Evolutionary conservation across 2,888 invertebrate genomes (phyloP).

Genomic region (Macaria liturata): DNA sequence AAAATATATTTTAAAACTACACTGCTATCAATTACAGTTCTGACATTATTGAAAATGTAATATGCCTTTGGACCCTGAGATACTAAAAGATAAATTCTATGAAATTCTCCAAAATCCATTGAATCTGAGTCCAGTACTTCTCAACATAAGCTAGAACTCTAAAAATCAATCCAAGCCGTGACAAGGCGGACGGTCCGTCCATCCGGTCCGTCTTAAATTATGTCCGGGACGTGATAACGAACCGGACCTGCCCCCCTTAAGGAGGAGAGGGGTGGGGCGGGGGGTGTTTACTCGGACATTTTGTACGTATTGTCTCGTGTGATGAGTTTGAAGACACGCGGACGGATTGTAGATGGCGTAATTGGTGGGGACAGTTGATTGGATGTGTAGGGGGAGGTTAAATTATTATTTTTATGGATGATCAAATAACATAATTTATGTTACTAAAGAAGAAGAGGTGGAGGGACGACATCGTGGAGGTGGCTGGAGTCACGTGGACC

Average conservation of each 20-base stretch:
- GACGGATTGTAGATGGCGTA: background rate
- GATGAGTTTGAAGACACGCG: constrained; percentile 32
- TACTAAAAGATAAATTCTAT: too few relatives aligned
- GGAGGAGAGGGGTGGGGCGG: constrained; percentile 28
- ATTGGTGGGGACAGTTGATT: background rate
- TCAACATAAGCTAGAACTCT: constrained; percentile 1
- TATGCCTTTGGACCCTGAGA: too few relatives aligned
- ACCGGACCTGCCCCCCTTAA: constrained; percentile 23
- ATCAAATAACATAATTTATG: too few relatives aligned
- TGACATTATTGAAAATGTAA: too few relatives aligned
- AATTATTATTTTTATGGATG: too few relatives aligned
- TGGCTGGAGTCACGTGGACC: too few relatives aligned
- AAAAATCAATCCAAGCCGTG: constrained; percentile 46
- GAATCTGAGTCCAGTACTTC: too few relatives aligned
- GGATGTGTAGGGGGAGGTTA: background rate
- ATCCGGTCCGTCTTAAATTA: constrained; percentile 71
- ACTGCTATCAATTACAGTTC: too few relatives aligned
- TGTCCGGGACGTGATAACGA: constrained; percentile 79
- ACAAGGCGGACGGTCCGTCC: constrained; percentile 40
- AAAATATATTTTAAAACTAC: too few relatives aligned
- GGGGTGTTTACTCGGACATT: constrained; percentile 60
- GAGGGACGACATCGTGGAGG: too few relatives aligned
- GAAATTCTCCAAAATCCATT: too few relatives aligned
- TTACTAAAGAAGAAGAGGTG: too few relatives aligned
- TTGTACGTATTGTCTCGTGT: constrained; percentile 49